Evolutionary conservation across 92 coral and sea anemone species (phyloP), one percentile per base, ranked within the genome.

Genomic region (Zoanthus solanderi): DNA sequence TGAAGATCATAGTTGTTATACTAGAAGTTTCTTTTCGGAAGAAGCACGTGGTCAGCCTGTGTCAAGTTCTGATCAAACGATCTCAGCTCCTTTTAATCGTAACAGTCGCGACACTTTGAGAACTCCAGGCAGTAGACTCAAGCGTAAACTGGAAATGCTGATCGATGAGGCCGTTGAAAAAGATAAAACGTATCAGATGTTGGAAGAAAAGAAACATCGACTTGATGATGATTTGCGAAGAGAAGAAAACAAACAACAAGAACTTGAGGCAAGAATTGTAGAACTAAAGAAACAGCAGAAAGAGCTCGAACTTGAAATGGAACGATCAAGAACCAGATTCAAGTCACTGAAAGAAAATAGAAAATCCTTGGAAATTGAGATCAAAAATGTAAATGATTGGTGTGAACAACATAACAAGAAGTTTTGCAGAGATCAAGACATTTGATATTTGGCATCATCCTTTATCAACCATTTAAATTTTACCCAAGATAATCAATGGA

Each of bases 131-230:
- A 31, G 56, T 6, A 67, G 58, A 8, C 29, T 65, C 18, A 81
- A 81, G 18, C 75, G 85, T 14, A 81, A 81, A 73, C 52, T 81
- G 75, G 75, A 81, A 67, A 6, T 29, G 13, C 18, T 81, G 61
- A 66, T 81, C 46, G 5, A 11, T 50, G 56, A 50, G 5, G 56
- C 56, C 12, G 75, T 6, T 14, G 85, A 81, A 58, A 81, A 66
- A 66, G 85, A 81, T 44, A 45, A 81, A 69, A 45, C 61, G 9
- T 46, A 44, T 18, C 23, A 6, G 14, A 47, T 14, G 17, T 66
- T 63, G 60, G 67, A 69, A 66, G n/a, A 65, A 47, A 81, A 65
- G 46, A 53, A 54, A 13, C 45, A 66, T 17, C 58, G 28, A 4
- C 75, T 81, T 1, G 16, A 17, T 28, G 28, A 67, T 44, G 74